Percentiles rank a stretch among this genome's conserved stretches.
Evolutionary conservation across 2,888 invertebrate species (phyloP).

Genomic region (Syritta pipiens): DNA sequence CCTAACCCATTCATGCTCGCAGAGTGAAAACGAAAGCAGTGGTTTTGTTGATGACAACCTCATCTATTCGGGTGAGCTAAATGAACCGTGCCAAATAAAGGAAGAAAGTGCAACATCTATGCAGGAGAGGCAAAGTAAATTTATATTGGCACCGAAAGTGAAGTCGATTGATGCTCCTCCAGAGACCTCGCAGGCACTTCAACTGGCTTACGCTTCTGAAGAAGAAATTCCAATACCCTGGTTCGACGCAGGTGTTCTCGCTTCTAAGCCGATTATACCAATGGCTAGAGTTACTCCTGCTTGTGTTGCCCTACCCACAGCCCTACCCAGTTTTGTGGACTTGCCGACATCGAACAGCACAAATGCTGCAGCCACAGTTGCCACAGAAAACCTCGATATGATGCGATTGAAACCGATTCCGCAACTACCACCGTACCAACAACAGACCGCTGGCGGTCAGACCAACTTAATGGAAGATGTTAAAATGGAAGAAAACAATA

Average conservation of each 20-base stretch:
- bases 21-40: constrained; percentile 62
- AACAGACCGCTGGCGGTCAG: not conserved
- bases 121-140: constrained; percentile 7
- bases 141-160: constrained; percentile 69
- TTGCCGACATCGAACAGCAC: constrained; percentile 73
- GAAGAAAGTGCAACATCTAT: not conserved
- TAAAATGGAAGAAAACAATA: constrained; percentile 45
- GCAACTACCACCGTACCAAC: constrained; percentile 42
- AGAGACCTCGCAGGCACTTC: constrained; percentile 83
- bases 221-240: constrained; percentile 88
- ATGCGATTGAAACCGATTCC: constrained; percentile 31
- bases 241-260: constrained; percentile 86
- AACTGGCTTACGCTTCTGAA: constrained; percentile 87
- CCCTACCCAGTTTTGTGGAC: constrained; percentile 78
- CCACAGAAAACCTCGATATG: constrained; percentile 38
- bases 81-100: constrained; percentile 5
- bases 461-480: constrained; percentile 43
- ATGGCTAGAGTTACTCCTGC: constrained; percentile 82
- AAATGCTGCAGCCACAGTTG: not conserved
- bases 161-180: constrained; percentile 71
- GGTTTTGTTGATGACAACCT: constrained; percentile 46
- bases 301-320: constrained; percentile 77
- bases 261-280: constrained; percentile 82
- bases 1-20: constrained; percentile 54
- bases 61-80: constrained; percentile 11